Conservation (phyloP, 2,113 vertebrate species). For the Sander lucioperca region DNA sequence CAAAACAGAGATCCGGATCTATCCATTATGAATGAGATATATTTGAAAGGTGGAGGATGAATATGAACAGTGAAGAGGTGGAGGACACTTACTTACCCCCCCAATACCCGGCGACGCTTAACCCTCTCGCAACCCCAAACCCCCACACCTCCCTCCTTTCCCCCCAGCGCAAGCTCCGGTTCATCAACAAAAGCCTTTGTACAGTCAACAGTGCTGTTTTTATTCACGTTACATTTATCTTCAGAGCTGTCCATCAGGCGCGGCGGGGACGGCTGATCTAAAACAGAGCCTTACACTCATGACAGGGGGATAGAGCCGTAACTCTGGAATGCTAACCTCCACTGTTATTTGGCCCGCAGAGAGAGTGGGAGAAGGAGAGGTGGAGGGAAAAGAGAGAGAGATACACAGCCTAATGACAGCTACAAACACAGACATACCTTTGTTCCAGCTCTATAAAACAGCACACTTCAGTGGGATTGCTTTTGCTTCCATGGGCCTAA, state of each 20-base stretch:
- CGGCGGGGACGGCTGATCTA: conserved; percentile 78
- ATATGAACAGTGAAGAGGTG: conserved; percentile 58
- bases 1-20: conserved; percentile 83
- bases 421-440: conserved; percentile 81
- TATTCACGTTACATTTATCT: conserved; percentile 81
- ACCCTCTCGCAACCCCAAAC: conserved; percentile 64
- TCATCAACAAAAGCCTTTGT: conserved; percentile 77
- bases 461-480: conserved; percentile 74
- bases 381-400: conserved; percentile 20
- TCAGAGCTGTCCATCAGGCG: conserved; percentile 75
- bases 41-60: conserved; percentile 73
- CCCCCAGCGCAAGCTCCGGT: conserved; percentile 44
- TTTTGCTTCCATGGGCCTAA: conserved; percentile 78
- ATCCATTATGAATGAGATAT: conserved; percentile 86
- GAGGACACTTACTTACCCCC: conserved; percentile 59
- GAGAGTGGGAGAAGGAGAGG: conserved; percentile 36
- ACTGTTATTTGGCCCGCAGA: conserved; percentile 78
- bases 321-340: conserved; percentile 79
- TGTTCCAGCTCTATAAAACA: conserved; percentile 75
- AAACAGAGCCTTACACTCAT: conserved; percentile 79
- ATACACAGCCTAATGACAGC: conserved; percentile 79
- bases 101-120: conserved; percentile 59
- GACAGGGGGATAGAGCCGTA: conserved; percentile 75
- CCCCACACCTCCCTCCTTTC: background rate
- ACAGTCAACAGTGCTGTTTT: conserved; percentile 80